phyloP scores from a whole-genome alignment of 2,888 invertebrate species.

The Pheosia gnoma region DNA sequence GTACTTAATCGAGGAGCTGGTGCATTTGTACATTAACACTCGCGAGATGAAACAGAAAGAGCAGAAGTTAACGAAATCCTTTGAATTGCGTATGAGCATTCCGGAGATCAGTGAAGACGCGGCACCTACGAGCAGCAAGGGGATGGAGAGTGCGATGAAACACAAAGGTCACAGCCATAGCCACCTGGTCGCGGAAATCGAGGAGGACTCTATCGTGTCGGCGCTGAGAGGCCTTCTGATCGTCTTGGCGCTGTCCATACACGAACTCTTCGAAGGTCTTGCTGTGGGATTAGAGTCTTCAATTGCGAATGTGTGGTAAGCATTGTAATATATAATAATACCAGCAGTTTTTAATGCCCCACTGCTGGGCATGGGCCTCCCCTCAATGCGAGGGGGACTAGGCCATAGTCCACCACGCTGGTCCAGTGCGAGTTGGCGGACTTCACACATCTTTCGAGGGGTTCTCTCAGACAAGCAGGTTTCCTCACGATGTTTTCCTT shows the following conservation, averaged over 20 bases:
- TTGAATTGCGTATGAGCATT: constrained; percentile 71
- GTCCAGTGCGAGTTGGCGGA: no score
- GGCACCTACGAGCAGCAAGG: constrained; percentile 25
- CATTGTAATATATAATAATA: constrained; percentile 17
- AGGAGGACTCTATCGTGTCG: constrained; percentile 73
- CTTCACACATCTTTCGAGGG: no score
- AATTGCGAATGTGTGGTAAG: constrained; percentile 75
- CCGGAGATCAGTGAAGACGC: constrained; percentile 39
- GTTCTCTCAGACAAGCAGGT: no score
- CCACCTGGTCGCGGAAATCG: constrained; percentile 52
- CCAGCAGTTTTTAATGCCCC: no score
- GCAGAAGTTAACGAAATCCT: constrained; percentile 61
- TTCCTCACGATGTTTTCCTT: no score
- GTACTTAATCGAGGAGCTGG: constrained; percentile 90
- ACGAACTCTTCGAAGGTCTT: constrained; percentile 93
- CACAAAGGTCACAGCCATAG: constrained; percentile 64
- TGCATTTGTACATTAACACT: constrained; percentile 87
- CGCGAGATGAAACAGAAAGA: constrained; percentile 68
- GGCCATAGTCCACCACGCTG: no score
- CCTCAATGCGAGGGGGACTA: no score
- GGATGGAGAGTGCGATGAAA: constrained; percentile 40
- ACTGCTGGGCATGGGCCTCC: no score
- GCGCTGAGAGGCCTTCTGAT: constrained; percentile 89
- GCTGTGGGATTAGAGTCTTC: constrained; percentile 91
- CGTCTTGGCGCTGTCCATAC: constrained; percentile 89